Conservation (phyloP, 1,140 invertebrate species). For the Spodoptera frugiperda region DNA sequence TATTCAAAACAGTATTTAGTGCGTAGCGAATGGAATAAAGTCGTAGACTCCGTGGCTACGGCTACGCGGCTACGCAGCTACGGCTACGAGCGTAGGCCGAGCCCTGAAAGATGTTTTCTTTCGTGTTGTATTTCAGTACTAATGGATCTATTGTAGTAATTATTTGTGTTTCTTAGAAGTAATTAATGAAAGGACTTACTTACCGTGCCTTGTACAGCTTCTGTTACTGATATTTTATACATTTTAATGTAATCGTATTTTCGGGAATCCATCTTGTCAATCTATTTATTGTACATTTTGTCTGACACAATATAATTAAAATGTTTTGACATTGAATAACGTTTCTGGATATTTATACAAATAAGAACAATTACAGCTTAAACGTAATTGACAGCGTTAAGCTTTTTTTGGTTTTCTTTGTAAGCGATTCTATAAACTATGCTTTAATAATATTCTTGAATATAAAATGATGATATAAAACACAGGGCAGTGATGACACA, state of each 20-base stretch:
- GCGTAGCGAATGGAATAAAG: conserved; percentile 33
- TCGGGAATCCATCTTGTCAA: neutral
- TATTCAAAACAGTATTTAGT: conserved; percentile 37
- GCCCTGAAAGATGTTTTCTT: neutral
- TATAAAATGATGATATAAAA: too few relatives aligned
- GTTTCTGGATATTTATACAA: too few relatives aligned
- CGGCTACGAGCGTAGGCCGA: conserved; percentile 25
- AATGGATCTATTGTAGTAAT: conserved; percentile 37
- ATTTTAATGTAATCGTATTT: neutral
- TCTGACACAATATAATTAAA: too few relatives aligned
- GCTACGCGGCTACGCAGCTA: neutral
- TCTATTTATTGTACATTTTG: too few relatives aligned
- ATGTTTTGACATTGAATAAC: too few relatives aligned
- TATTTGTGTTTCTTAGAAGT: conserved; percentile 11
- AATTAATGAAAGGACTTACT: conserved; percentile 14
- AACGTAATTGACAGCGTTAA: too few relatives aligned
- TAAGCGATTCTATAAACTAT: too few relatives aligned
- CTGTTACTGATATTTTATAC: neutral
- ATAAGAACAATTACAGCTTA: neutral
- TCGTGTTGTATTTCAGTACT: conserved; percentile 11
- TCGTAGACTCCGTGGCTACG: conserved; percentile 32
- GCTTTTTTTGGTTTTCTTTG: too few relatives aligned
- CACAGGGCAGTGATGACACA: neutral
- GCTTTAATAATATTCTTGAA: too few relatives aligned
- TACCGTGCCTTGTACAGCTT: neutral